phyloP scores from a whole-genome alignment of 2,797 vertebrate genomes.

The Fistularia tabacaria region DNA sequence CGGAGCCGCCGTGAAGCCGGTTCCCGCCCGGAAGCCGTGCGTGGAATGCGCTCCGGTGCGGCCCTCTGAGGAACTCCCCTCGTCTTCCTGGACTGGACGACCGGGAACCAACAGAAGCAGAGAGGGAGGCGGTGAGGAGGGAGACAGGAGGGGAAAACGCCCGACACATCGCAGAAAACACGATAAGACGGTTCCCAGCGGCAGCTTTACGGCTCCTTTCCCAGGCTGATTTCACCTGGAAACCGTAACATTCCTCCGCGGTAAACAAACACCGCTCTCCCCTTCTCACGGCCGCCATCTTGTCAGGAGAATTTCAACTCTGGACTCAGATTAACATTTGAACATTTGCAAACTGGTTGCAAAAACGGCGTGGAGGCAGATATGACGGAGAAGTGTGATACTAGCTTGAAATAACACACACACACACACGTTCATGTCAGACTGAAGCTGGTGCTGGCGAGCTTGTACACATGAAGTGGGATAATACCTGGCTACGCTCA shows the following conservation, averaged over 20 bases:
- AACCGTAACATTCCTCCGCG: constrained; percentile 3
- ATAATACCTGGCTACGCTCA: no score
- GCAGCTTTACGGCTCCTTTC: constrained; percentile 11
- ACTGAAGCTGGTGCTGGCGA: no score
- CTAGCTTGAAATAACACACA: no score
- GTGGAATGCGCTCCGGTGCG: constrained; percentile 25
- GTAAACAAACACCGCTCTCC: constrained; percentile 1
- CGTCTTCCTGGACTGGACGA: constrained; percentile 62
- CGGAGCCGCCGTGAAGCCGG: constrained; percentile 22
- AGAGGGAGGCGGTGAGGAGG: constrained; percentile 27
- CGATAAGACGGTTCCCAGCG: constrained; percentile 31
- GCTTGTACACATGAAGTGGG: no score
- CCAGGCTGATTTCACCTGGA: constrained; percentile 10
- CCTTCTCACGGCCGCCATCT: no score
- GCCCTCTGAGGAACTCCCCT: constrained; percentile 54
- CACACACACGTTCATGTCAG: no score
- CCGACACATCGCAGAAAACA: constrained; percentile 33
- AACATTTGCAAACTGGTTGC: no score
- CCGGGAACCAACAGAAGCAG: constrained; percentile 53
- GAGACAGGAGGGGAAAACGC: neutral
- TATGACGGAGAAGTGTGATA: no score
- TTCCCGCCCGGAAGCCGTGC: constrained; percentile 32
- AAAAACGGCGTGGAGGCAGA: no score
- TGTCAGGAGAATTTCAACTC: no score
- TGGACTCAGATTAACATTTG: no score